A percentile compares a stretch with the other conserved stretches of the same genome.
These are phyloP conservation scores for Tribolium madens DNA, from an alignment of 1,140 invertebrate genomes.

Conservation along the genomic window DNA sequence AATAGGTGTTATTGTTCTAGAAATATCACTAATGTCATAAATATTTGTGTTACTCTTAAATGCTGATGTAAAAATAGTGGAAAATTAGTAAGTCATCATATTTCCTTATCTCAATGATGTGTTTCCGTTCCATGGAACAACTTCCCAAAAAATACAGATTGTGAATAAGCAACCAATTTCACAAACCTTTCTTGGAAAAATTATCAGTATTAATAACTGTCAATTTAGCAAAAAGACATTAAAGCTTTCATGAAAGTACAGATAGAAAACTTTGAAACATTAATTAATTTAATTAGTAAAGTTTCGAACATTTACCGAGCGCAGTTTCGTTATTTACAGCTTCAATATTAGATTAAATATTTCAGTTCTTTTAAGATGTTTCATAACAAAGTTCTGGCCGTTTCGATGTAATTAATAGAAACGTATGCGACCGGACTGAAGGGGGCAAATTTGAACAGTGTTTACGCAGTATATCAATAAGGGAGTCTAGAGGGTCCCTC, in stretches of 20 bases:
- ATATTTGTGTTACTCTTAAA: neutral
- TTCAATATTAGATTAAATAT: slow-evolving; percentile 54
- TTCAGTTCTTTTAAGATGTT: slow-evolving; percentile 38
- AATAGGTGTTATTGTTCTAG: neutral
- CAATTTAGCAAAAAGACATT: slow-evolving; percentile 64
- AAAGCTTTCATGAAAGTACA: slow-evolving; percentile 58
- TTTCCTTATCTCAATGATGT: neutral
- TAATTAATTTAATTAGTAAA: slow-evolving; percentile 64
- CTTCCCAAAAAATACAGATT: neutral
- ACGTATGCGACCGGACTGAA: slow-evolving; percentile 22
- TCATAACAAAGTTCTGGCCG: slow-evolving; percentile 9
- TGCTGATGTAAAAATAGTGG: neutral
- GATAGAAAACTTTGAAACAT: slow-evolving; percentile 61
- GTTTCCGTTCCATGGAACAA: neutral
- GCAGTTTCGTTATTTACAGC: slow-evolving; percentile 57
- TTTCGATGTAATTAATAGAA: slow-evolving; percentile 5
- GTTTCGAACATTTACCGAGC: slow-evolving; percentile 59
- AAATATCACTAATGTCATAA: neutral
- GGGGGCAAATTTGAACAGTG: slow-evolving; percentile 45
- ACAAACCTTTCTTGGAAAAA: neutral
- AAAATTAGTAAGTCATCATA: neutral
- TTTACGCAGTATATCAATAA: slow-evolving; percentile 65
- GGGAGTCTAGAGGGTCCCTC: slow-evolving; percentile 57
- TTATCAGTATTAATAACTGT: slow-evolving; percentile 62
- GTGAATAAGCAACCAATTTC: neutral